phyloP scores from a whole-genome alignment of 2,113 vertebrate genomes.

The Paramisgurnus dabryanus region DNA sequence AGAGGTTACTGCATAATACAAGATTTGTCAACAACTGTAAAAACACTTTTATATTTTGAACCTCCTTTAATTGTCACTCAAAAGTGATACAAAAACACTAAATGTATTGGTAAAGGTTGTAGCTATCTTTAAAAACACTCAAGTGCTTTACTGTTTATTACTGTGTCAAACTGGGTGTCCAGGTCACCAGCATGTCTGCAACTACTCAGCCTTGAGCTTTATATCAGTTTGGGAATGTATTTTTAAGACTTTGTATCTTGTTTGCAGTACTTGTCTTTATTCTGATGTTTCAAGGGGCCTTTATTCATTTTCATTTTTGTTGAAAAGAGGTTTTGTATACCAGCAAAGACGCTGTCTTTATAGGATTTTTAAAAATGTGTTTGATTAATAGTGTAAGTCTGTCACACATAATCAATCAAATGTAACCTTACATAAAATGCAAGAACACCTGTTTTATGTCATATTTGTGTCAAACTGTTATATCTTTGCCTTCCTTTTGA shows the following conservation, averaged over 20 bases:
- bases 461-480: neutral
- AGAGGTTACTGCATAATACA: neutral
- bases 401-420: slow-evolving; percentile 17
- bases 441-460: slow-evolving; percentile 1
- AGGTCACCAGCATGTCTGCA: slow-evolving; percentile 4
- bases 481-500: neutral
- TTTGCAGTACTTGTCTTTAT: neutral
- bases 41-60: neutral
- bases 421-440: neutral
- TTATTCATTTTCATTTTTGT: slow-evolving; percentile 14
- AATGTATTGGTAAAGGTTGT: neutral
- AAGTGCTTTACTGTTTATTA: neutral
- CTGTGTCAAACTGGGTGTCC: slow-evolving; percentile 6
- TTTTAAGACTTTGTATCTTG: slow-evolving; percentile 2
- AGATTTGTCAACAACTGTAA: neutral
- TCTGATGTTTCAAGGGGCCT: slow-evolving; percentile 29
- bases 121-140: neutral
- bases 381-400: neutral
- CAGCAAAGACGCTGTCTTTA: neutral
- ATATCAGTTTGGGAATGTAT: slow-evolving; percentile 12
- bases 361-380: neutral
- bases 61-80: neutral
- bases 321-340: slow-evolving; percentile 4
- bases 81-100: neutral
- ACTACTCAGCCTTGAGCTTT: neutral